phyloP scores from a whole-genome alignment of 92 coral and sea anemone genomes.

The Zoanthus solanderi region DNA sequence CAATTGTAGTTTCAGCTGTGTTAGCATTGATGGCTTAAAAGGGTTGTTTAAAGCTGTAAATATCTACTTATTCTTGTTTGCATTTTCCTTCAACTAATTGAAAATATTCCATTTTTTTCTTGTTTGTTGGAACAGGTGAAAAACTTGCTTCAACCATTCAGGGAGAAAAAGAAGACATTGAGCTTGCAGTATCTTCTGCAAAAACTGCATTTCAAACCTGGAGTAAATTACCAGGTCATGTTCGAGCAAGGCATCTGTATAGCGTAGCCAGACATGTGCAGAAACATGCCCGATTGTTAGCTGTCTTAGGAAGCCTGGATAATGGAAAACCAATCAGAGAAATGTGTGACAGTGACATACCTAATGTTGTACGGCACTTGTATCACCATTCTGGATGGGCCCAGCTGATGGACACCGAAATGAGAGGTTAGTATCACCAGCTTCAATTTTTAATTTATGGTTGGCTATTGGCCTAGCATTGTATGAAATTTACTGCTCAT shows the following conservation, averaged over 20 bases:
- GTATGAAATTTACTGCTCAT: background rate
- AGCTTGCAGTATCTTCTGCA: conserved; percentile 89
- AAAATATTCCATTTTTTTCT: background rate
- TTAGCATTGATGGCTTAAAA: too few relatives aligned
- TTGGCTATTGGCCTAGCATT: background rate
- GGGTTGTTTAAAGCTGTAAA: too few relatives aligned
- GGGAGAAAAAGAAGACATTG: conserved; percentile 90
- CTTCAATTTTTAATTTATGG: background rate
- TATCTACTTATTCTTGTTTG: too few relatives aligned
- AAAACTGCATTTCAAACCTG: conserved; percentile 88
- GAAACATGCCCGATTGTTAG: conserved; percentile 94
- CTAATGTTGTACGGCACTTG: conserved; percentile 92
- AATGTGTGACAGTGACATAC: conserved; percentile 93
- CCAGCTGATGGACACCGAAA: conserved; percentile 94
- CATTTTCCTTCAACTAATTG: too few relatives aligned
- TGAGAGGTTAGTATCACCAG: conserved; percentile 72
- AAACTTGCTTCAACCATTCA: conserved; percentile 92
- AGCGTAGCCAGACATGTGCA: conserved; percentile 98
- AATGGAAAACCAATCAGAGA: conserved; percentile 97
- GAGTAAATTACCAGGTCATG: conserved; percentile 94
- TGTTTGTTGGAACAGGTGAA: conserved; percentile 66
- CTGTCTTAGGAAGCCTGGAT: conserved; percentile 96
- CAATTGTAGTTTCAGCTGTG: too few relatives aligned
- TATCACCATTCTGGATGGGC: conserved; percentile 99
- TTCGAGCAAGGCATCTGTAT: conserved; percentile 91